These are phyloP conservation scores for Cheirogaleus major DNA, from an alignment of 2,797 vertebrate species.

Conservation along the genomic window DNA sequence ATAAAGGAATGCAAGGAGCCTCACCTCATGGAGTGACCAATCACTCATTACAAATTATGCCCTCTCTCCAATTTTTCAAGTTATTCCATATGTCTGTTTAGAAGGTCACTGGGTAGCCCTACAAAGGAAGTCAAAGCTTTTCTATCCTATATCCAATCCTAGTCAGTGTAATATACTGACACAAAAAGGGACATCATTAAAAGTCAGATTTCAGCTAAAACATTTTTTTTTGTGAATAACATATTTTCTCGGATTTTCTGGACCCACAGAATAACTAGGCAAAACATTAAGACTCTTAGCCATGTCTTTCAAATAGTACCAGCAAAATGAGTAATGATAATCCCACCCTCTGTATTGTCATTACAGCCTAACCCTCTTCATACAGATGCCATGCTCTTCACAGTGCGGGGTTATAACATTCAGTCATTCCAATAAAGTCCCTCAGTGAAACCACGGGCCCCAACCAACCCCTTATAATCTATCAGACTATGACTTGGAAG, in stretches of 20 bases:
- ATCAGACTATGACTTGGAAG: background rate
- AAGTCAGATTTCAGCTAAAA: background rate
- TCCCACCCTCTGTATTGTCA: background rate
- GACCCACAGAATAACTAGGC: background rate
- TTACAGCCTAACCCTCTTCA: rapidly evolving
- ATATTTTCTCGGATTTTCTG: background rate
- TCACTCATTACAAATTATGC: background rate
- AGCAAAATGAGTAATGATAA: background rate
- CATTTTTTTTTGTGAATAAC: background rate
- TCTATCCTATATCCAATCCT: background rate
- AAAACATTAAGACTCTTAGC: background rate
- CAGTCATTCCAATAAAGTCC: background rate
- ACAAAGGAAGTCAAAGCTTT: background rate
- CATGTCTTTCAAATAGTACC: background rate
- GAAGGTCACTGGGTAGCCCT: background rate
- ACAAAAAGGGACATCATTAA: background rate
- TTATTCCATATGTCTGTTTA: background rate
- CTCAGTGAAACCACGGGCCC: background rate
- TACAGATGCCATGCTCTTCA: background rate
- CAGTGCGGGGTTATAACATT: background rate
- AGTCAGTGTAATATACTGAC: background rate
- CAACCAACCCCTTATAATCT: background rate
- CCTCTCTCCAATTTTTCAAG: background rate
- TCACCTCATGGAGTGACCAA: background rate
- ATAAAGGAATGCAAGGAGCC: background rate